phyloP scores from a whole-genome alignment of 2,113 vertebrate species.

The Brienomyrus longianalis region DNA sequence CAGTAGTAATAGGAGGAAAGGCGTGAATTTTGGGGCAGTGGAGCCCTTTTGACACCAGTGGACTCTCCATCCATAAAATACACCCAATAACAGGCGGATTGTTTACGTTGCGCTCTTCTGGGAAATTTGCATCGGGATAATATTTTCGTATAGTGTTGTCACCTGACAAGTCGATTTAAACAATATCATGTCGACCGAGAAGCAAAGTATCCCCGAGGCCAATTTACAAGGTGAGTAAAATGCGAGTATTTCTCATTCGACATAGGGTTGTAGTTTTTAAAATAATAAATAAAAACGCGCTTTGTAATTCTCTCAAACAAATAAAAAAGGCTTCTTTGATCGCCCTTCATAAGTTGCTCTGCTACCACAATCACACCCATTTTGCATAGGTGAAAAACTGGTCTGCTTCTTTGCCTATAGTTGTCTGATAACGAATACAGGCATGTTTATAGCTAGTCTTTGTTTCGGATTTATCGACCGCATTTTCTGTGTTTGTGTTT shows the following conservation, averaged over 20 bases:
- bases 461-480: background rate
- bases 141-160: background rate
- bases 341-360: background rate
- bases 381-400: background rate
- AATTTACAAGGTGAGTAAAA: constrained; percentile 58
- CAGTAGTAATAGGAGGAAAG: background rate
- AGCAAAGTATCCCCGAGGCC: constrained; percentile 48
- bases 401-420: background rate
- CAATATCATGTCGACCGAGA: constrained; percentile 42
- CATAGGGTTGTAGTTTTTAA: background rate
- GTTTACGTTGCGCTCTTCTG: background rate
- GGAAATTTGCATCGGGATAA: background rate
- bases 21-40: background rate
- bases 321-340: background rate
- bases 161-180: background rate
- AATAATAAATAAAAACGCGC: background rate
- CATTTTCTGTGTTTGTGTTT: background rate
- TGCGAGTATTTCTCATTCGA: background rate
- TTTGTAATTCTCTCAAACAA: background rate
- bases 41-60: background rate
- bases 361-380: background rate
- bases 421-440: background rate
- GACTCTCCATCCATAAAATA: background rate
- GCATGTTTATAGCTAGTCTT: background rate
- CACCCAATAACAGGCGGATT: background rate